A percentile compares a stretch with the other conserved stretches of the same genome.
Evolutionary conservation across 2,888 invertebrate species (phyloP).

Genomic region (Nemoura dubitans): DNA sequence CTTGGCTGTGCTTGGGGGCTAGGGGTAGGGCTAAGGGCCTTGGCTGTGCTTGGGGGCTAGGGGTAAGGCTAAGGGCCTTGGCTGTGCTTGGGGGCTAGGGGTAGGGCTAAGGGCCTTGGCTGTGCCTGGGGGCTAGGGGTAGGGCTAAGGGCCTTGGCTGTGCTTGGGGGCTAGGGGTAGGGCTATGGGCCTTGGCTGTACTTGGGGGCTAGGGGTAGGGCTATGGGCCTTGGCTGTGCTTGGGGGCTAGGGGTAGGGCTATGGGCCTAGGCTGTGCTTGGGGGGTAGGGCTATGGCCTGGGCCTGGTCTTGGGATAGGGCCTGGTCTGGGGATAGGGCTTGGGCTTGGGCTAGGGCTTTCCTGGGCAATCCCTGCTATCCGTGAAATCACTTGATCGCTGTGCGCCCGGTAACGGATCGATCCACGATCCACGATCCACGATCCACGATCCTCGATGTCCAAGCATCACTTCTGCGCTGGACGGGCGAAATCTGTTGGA

Average conservation of each 20-base stretch:
- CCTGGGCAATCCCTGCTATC: no score
- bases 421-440: no score
- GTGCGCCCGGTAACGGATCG: no score
- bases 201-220: not conserved
- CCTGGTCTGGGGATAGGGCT: not conserved
- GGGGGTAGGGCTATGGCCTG: not conserved
- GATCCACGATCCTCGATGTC: not conserved
- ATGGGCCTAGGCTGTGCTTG: no score
- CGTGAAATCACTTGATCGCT: not conserved
- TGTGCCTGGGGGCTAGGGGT: not conserved
- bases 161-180: not conserved
- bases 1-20: not conserved
- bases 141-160: not conserved
- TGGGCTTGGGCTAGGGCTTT: no score
- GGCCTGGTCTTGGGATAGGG: not conserved
- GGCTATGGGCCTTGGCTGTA: no score
- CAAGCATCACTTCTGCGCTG: constrained; percentile 24
- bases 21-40: no score
- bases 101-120: not conserved
- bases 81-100: not conserved
- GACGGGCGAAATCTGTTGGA: not conserved
- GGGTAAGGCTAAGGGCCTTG: not conserved
- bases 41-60: no score
- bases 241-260: not conserved
- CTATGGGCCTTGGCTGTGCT: no score